phyloP scores from a whole-genome alignment of 2,888 invertebrate genomes.

The Watsonalla binaria region DNA sequence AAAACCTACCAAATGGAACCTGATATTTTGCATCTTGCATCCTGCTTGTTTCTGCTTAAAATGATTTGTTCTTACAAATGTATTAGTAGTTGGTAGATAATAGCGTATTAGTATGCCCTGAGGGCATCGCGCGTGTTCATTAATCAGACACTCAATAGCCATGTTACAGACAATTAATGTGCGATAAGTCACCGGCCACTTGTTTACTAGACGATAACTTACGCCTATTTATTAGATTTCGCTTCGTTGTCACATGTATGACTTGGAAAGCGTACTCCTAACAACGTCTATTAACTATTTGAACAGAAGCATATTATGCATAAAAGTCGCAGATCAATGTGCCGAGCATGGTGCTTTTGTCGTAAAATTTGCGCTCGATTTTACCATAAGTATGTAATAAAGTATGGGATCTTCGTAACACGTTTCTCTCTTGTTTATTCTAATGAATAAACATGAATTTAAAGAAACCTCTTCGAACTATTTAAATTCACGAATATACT shows the following conservation, averaged over 20 bases:
- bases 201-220: conserved; percentile 34
- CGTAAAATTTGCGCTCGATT: too few relatives aligned
- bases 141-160: conserved; percentile 39
- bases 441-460: too few relatives aligned
- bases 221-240: conserved; percentile 23
- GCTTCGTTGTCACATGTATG: conserved; percentile 27
- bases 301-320: conserved; percentile 15
- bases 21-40: not conserved
- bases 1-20: not conserved
- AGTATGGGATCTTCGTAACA: too few relatives aligned
- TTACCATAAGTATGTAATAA: too few relatives aligned
- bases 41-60: not conserved
- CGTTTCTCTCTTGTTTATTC: too few relatives aligned
- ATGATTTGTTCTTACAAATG: too few relatives aligned
- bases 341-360: not conserved
- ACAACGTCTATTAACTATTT: conserved; percentile 15
- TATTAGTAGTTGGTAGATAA: not conserved
- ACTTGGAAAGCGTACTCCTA: conserved; percentile 24
- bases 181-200: conserved; percentile 42
- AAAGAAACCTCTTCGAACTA: too few relatives aligned
- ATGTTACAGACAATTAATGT: conserved; percentile 51
- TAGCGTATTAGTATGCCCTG: conserved; percentile 5
- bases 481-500: too few relatives aligned
- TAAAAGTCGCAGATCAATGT: not conserved
- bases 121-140: conserved; percentile 24